Evolutionary conservation across 2,113 vertebrate species (phyloP).

Genomic region (Neomonachus schauinslandi): DNA sequence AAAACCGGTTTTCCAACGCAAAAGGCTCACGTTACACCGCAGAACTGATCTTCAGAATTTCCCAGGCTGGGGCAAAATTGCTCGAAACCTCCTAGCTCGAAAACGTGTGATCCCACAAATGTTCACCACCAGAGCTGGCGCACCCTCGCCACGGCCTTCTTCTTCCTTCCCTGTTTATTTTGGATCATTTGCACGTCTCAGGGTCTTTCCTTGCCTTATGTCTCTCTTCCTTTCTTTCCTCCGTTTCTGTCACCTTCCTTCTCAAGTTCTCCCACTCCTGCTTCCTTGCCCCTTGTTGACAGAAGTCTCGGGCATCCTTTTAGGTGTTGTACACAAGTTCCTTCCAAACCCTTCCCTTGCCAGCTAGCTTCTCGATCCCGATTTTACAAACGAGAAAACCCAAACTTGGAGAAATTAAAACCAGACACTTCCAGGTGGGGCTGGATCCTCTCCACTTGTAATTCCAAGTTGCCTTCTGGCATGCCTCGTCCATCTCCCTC

Average conservation of each 20-base stretch:
- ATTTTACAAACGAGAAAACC: background rate
- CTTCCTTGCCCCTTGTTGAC: background rate
- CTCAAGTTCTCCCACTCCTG: background rate
- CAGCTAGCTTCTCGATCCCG: background rate
- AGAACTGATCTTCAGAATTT: conserved; percentile 34
- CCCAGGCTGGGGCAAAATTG: conserved; percentile 22
- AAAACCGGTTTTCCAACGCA: background rate
- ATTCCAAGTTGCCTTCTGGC: background rate
- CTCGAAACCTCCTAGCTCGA: conserved; percentile 4
- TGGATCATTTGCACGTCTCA: background rate
- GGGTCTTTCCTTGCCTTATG: background rate
- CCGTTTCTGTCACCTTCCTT: background rate
- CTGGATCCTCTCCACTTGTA: background rate
- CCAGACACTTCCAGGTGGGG: background rate
- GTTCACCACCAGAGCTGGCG: background rate
- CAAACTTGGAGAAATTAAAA: background rate
- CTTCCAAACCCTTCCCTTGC: background rate
- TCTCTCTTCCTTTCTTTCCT: background rate
- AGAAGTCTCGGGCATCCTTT: background rate
- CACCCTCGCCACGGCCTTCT: background rate
- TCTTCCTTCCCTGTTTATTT: background rate
- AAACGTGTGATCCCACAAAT: conserved; percentile 7
- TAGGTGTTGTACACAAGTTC: background rate
- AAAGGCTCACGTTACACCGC: conserved; percentile 33
- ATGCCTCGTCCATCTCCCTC: background rate